Evolutionary conservation across 2,888 invertebrate species (phyloP).

Genomic region (Acrobasis suavella): DNA sequence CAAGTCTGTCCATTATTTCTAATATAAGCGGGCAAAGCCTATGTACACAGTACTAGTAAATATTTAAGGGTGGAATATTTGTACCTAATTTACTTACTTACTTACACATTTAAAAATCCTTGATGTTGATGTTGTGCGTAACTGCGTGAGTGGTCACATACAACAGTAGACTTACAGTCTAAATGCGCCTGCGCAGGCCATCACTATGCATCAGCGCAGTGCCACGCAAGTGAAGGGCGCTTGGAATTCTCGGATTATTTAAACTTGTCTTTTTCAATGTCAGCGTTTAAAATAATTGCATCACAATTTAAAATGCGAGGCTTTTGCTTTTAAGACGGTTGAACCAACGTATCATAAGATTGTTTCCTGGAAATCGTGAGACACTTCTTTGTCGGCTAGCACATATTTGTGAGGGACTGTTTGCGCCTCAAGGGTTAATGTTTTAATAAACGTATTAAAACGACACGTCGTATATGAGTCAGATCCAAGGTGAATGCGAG

Average conservation of each 20-base stretch:
- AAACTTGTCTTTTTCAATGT: slow-evolving; percentile 82
- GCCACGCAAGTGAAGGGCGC: slow-evolving; percentile 75
- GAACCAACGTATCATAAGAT: slow-evolving; percentile 70
- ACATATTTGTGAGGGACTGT: slow-evolving; percentile 33
- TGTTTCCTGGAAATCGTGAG: slow-evolving; percentile 76
- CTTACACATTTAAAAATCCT: too few relatives aligned
- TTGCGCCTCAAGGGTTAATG: slow-evolving; percentile 30
- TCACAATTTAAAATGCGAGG: slow-evolving; percentile 79
- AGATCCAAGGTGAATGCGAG: not conserved
- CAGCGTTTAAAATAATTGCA: slow-evolving; percentile 82
- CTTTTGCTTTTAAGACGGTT: slow-evolving; percentile 77
- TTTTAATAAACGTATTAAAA: slow-evolving; percentile 29
- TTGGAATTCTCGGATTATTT: slow-evolving; percentile 80
- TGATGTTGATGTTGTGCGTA: slow-evolving; percentile 37
- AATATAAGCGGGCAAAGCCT: too few relatives aligned
- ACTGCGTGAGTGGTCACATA: slow-evolving; percentile 33
- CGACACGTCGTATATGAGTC: slow-evolving; percentile 14
- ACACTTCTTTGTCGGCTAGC: slow-evolving; percentile 58
- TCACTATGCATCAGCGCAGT: slow-evolving; percentile 76
- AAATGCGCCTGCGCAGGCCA: slow-evolving; percentile 66
- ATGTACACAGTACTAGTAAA: too few relatives aligned
- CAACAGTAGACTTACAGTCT: slow-evolving; percentile 60
- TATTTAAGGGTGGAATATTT: too few relatives aligned
- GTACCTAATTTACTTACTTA: too few relatives aligned
- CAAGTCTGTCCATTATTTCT: too few relatives aligned